These are phyloP conservation scores for Mirounga angustirostris DNA, from an alignment of 2,113 vertebrate species.

Conservation along the genomic window DNA sequence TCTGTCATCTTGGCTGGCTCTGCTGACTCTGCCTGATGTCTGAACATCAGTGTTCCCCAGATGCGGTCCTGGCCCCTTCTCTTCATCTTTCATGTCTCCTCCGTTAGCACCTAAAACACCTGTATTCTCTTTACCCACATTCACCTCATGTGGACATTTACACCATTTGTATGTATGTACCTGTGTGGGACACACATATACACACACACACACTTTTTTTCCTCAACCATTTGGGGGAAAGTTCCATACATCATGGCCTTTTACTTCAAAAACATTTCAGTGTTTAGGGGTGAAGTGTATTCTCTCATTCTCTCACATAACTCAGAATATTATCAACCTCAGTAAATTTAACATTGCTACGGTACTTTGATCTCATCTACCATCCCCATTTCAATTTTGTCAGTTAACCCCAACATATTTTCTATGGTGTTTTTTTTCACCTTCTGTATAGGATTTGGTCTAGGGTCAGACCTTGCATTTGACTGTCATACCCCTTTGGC, in stretches of 20 bases:
- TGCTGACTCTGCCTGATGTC: not conserved
- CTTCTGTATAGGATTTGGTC: not conserved
- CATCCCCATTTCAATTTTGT: not conserved
- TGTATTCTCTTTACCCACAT: not conserved
- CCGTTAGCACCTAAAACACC: not conserved
- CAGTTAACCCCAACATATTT: not conserved
- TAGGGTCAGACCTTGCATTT: not conserved
- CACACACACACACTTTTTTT: not conserved
- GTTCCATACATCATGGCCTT: not conserved
- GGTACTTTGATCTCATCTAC: not conserved
- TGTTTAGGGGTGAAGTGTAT: not conserved
- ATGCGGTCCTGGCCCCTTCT: not conserved
- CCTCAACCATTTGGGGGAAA: not conserved
- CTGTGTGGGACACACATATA: not conserved
- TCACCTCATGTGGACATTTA: not conserved
- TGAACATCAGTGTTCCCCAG: not conserved
- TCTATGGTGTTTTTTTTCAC: not conserved
- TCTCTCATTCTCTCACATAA: not conserved
- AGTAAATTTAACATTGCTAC: not conserved
- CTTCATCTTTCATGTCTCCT: not conserved
- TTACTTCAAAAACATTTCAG: not conserved
- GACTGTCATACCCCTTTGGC: not conserved
- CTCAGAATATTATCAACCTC: not conserved
- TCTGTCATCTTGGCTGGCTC: not conserved
- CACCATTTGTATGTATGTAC: not conserved